Percentiles rank a stretch among this genome's conserved stretches.
phyloP scores from a whole-genome alignment of 2,113 vertebrate species.

The Hystrix brachyura region DNA sequence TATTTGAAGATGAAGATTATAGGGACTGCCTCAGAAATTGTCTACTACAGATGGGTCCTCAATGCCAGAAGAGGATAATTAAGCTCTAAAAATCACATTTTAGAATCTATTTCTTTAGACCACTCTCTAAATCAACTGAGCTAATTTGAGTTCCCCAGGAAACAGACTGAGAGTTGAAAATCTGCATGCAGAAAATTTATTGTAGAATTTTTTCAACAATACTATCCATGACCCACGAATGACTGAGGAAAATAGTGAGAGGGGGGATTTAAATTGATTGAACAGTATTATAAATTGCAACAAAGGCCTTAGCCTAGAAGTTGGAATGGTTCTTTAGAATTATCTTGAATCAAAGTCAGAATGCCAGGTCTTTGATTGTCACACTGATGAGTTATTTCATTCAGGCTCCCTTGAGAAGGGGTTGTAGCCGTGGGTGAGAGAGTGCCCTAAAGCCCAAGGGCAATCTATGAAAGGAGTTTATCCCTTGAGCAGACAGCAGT shows the following conservation, averaged over 20 bases:
- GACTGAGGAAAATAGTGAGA: neutral
- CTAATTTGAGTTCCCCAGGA: neutral
- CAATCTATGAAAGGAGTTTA: neutral
- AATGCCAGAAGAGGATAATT: neutral
- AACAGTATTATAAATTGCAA: neutral
- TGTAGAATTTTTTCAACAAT: neutral
- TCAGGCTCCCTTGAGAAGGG: neutral
- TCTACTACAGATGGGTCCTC: neutral
- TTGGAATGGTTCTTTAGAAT: neutral
- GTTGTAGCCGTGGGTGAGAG: neutral
- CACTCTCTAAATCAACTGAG: neutral
- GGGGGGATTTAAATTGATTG: neutral
- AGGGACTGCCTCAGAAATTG: neutral
- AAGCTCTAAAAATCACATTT: neutral
- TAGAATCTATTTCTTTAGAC: neutral
- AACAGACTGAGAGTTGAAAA: neutral
- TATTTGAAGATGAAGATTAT: neutral
- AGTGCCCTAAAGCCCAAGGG: neutral
- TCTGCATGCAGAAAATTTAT: neutral
- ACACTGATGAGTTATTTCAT: neutral
- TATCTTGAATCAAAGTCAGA: constrained; percentile 28
- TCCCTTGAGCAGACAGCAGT: neutral
- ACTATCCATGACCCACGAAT: neutral
- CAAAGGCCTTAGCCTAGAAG: neutral
- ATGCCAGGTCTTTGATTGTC: neutral